phyloP scores from a whole-genome alignment of 1,140 invertebrate genomes.

The Saccostrea echinata region DNA sequence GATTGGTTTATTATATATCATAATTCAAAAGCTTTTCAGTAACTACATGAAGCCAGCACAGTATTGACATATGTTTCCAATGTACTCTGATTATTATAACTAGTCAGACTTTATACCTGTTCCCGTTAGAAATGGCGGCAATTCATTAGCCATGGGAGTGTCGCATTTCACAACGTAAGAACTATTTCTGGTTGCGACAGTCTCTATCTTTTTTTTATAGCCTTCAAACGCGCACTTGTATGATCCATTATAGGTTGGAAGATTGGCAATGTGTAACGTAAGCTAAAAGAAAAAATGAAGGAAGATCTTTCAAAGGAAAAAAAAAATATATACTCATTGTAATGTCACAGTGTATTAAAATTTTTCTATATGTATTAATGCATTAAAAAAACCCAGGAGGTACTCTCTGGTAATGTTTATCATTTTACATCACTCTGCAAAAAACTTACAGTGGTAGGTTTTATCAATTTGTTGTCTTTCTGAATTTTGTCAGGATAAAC shows the following conservation, averaged over 20 bases:
- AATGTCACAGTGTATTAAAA: no score
- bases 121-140: slow-evolving; percentile 92
- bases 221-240: slow-evolving; percentile 97
- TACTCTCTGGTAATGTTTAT: no score
- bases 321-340: no score
- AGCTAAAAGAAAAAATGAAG: slow-evolving; percentile 59
- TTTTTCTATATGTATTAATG: no score
- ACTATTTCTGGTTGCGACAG: slow-evolving; percentile 89
- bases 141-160: slow-evolving; percentile 93
- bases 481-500: slow-evolving; percentile 91
- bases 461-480: slow-evolving; percentile 57
- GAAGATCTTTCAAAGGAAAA: not conserved
- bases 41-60: no score
- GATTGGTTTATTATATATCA: no score
- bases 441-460: slow-evolving; percentile 64
- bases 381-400: no score
- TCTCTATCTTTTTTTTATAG: slow-evolving; percentile 86
- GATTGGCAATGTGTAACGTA: slow-evolving; percentile 65
- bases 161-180: slow-evolving; percentile 89
- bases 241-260: slow-evolving; percentile 83
- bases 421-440: not conserved
- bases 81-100: no score
- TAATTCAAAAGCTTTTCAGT: no score
- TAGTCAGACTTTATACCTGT: slow-evolving; percentile 83
- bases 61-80: no score